Evolutionary conservation across 2,888 invertebrate genomes (phyloP), one percentile per base, ranked within the genome.

Genomic region (Blastobasis lacticolella): DNA sequence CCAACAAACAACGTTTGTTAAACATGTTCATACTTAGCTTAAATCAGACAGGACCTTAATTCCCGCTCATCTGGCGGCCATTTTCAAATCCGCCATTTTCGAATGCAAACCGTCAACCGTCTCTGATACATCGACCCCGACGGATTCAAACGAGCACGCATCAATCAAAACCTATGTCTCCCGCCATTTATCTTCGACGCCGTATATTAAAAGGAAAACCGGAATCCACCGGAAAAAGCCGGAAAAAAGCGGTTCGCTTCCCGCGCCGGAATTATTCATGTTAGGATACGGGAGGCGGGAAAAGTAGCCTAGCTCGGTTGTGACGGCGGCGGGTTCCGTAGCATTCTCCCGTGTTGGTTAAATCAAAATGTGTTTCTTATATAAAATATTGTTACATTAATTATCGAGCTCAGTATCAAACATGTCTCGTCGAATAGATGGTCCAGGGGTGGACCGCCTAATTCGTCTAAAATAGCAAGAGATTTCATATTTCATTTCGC

Each of bases 91-190:
- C 10, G 4, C 49, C 42, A 37, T 46, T 46, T 37, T 9, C 8
- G 36, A 49, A 51, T 45, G 38, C 36, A 53, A 54, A 48, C 49
- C 47, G 52, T 51, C 50, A 55, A 52, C 51, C 9, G n/a, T 9
- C 9, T 56, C 56, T 55, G 38, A 50, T 48, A 49, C 46, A 55
- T 54, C 55, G 51, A 52, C 45, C 45, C 53, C 58, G 54, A 54
- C 66, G 71, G 71, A 74, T 76, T 70, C 70, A 75, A 81, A 73
- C 69, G 73, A 66, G 62, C 57, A 53, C 52, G 62, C 73, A 85
- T 84, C 82, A 78, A 84, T 85, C 84, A 83, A 71, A 73, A 63
- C 71, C 71, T 69, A 66, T 79, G 82, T 82, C 81, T 81, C 78
- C 65, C 71, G 67, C 75, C 78, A 84, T 85, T 82, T 81, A 83